These are phyloP conservation scores for Festucalex cinctus DNA, from an alignment of 2,113 vertebrate species.

Conservation along the genomic window DNA sequence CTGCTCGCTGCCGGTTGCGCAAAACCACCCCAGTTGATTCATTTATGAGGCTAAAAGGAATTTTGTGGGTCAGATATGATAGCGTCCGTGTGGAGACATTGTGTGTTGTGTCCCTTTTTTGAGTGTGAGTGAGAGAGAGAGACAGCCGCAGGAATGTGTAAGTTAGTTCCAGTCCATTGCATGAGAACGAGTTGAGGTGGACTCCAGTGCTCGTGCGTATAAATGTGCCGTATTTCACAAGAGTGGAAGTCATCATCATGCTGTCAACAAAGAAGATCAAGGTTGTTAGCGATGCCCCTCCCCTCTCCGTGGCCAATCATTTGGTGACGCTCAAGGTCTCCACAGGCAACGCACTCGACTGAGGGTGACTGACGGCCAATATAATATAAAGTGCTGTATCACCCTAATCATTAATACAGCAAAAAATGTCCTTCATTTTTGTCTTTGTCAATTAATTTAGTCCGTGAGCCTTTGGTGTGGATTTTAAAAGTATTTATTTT, in stretches of 20 bases:
- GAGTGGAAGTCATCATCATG: constrained; percentile 27
- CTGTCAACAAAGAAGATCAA: constrained; percentile 43
- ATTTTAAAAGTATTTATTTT: too few relatives aligned
- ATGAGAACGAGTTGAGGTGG: constrained; percentile 77
- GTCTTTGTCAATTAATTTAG: too few relatives aligned
- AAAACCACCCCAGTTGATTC: constrained; percentile 15
- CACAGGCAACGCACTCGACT: not conserved
- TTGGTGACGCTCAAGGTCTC: constrained; percentile 18
- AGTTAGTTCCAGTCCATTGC: constrained; percentile 77
- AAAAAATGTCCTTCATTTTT: too few relatives aligned
- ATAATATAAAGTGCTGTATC: not conserved
- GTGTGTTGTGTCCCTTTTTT: constrained; percentile 23
- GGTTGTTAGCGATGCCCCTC: constrained; percentile 21
- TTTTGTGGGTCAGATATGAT: constrained; percentile 27
- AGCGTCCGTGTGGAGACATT: not conserved
- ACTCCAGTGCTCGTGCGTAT: constrained; percentile 16
- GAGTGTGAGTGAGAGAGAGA: constrained; percentile 4
- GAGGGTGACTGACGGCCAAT: not conserved
- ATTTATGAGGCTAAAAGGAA: constrained; percentile 20
- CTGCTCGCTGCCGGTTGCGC: constrained; percentile 4
- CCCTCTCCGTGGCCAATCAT: constrained; percentile 7
- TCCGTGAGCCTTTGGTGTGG: too few relatives aligned
- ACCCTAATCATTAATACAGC: too few relatives aligned
- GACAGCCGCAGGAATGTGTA: constrained; percentile 38
- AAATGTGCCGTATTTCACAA: constrained; percentile 32